A percentile compares a stretch with the other conserved stretches of the same genome.
Conservation (phyloP, 1,140 invertebrate genomes). For the Danaus plexippus region DNA sequence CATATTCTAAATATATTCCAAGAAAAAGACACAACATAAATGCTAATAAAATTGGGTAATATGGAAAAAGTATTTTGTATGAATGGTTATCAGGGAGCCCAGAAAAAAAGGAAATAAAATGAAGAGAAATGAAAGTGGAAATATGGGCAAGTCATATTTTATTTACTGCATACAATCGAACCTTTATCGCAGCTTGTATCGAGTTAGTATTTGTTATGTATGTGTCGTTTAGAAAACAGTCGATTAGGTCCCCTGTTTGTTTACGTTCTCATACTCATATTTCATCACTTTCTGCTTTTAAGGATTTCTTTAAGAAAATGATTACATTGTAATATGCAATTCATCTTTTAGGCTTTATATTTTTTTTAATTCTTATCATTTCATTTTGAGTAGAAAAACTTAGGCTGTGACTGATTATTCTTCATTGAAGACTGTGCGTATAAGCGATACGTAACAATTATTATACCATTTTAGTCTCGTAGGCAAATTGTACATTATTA, state of each 20-base stretch:
- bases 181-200: constrained; percentile 69
- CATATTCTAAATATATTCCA: too few relatives aligned
- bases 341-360: too few relatives aligned
- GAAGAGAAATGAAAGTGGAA: constrained; percentile 64
- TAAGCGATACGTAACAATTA: too few relatives aligned
- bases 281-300: too few relatives aligned
- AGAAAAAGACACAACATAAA: constrained; percentile 54
- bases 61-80: constrained; percentile 68
- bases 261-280: neutral
- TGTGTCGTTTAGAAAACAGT: constrained; percentile 42
- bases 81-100: constrained; percentile 58
- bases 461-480: too few relatives aligned
- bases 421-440: too few relatives aligned
- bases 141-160: constrained; percentile 71
- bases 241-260: constrained; percentile 15
- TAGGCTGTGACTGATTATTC: too few relatives aligned
- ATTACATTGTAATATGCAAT: too few relatives aligned
- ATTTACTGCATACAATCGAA: constrained; percentile 72
- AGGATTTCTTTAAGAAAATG: too few relatives aligned
- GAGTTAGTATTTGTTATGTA: constrained; percentile 56
- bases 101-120: constrained; percentile 64
- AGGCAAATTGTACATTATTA: too few relatives aligned
- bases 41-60: constrained; percentile 68
- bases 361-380: too few relatives aligned
- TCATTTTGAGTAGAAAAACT: too few relatives aligned